Base-by-base conservation (phyloP, 2,888 invertebrate genomes). In the Eueremaeus valkanovi region DNA sequence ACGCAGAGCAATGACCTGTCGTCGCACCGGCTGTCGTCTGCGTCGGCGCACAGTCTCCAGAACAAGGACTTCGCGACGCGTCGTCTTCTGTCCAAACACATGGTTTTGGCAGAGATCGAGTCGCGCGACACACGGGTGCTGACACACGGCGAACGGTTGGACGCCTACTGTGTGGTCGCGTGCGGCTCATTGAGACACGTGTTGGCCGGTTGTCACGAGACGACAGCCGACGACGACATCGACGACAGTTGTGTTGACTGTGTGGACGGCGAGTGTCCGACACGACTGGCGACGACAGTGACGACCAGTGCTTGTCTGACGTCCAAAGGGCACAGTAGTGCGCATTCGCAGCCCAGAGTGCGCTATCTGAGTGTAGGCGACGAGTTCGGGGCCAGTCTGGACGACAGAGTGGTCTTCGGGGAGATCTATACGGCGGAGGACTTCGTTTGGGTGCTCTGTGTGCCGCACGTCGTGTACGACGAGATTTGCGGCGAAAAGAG, bases 31-130 rank as follows among this genome's bases (percentile, higher is more conserved):
- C 40, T n/a, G n/a, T n/a, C 6, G n/a, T 13, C 45, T 11, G 18
- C n/a, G 11, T 8, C 45, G 6, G 6, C 45, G 3, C 24, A 58
- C 24, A 18, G n/a, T 3, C 40, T 66, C 18, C 1, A 1, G 3
- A 49, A 24, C 33, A 70, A 70, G n/a, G 75, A 74, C 29, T 45
- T 24, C 29, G 24, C 49, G n/a, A 72, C 74, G 8, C 36, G 76
- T 11, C 49, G 72, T 27, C 74, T 68, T n/a, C 40, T 76, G 1
- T 75, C 77, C 9, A n/a, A 42, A 18, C 55, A 63, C 33, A 36
- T 76, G 33, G 73, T 76, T 24, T 58, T 76, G 29, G 77, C 77
- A 9, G 73, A 76, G n/a, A 76, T 76, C 24, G 77, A 76, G 33
- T n/a, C 73, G 6, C 73, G 66, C n/a, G 58, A 75, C n/a, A 75